A percentile compares a stretch with the other conserved stretches of the same genome.
phyloP scores from a whole-genome alignment of 2,113 vertebrate genomes.

The Vidua chalybeata region DNA sequence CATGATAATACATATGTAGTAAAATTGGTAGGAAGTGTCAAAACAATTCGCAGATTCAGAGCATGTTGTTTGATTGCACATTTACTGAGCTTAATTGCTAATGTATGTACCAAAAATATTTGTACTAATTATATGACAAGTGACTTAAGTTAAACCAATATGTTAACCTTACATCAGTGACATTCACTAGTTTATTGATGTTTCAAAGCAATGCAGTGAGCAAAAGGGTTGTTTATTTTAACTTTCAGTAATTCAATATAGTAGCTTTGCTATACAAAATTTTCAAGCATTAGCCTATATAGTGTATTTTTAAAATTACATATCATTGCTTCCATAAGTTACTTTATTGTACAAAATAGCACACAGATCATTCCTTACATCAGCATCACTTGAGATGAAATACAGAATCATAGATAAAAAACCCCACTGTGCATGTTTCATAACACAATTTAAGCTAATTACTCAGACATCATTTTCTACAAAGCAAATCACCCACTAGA shows the following conservation, averaged over 20 bases:
- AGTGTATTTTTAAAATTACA: fast-evolving
- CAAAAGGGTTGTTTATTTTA: not conserved
- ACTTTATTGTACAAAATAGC: not conserved
- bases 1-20: not conserved
- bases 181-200: not conserved
- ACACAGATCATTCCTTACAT: not conserved
- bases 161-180: not conserved
- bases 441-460: not conserved
- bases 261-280: not conserved
- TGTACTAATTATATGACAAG: not conserved
- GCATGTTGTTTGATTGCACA: not conserved
- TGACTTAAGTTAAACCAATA: not conserved
- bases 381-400: not conserved
- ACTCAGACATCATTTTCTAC: not conserved
- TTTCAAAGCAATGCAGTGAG: not conserved
- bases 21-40: not conserved
- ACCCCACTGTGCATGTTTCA: not conserved
- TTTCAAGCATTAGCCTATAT: not conserved
- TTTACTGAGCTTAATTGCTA: not conserved
- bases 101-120: not conserved
- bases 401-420: not conserved
- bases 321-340: not conserved
- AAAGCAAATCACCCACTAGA: not conserved
- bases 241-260: not conserved
- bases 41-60: not conserved